Evolutionary conservation across 2,888 invertebrate species (phyloP), one percentile per base, ranked within the genome.

Genomic region (Molanna angustata): DNA sequence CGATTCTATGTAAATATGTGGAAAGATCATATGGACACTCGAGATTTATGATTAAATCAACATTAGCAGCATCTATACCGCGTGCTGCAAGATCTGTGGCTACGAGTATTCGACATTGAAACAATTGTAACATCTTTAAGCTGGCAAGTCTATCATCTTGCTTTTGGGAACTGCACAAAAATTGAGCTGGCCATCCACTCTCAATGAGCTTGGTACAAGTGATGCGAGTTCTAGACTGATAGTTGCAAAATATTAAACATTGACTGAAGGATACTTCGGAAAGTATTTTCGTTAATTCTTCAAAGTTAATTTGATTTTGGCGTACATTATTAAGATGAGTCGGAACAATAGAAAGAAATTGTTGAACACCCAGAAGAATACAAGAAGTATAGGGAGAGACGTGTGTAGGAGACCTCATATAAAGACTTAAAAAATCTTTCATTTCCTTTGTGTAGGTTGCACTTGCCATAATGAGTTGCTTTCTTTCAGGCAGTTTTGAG

Each of bases 1-100:
- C 98, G 67, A 96, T 94, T 65, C 98, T 80, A 74, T 99, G 98
- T 58, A 95, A 79, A 75, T 95, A 95, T 14, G 90, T 93, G 59
- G 88, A 85, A 61, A 83, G 78, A 64, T 90, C 86, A 58, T 66
- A 65, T 1, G 98, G 94, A 21, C 90, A 74, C 67, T 97, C 97
- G 65, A 95, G 82, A 70, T 98, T 97, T 6, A 99, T 80, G 1
- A 99, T 90, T 54, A 99, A 70, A 76, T 98, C 92, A 7, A 97
- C 88, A 72, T 93, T 89, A 60, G 90, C 86, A 1, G 90, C 91
- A 77, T 99, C 98, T 59, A 99, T 90, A 9, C 99, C 99, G 60
- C 99, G 79, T 1, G 97, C 88, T 59, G 93, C 87, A 61, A 94
- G 74, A 73, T 93, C 97, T 1, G 97, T 98, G 1, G 95, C 86